phyloP scores from a whole-genome alignment of 1,140 invertebrate species.

The Musca domestica region DNA sequence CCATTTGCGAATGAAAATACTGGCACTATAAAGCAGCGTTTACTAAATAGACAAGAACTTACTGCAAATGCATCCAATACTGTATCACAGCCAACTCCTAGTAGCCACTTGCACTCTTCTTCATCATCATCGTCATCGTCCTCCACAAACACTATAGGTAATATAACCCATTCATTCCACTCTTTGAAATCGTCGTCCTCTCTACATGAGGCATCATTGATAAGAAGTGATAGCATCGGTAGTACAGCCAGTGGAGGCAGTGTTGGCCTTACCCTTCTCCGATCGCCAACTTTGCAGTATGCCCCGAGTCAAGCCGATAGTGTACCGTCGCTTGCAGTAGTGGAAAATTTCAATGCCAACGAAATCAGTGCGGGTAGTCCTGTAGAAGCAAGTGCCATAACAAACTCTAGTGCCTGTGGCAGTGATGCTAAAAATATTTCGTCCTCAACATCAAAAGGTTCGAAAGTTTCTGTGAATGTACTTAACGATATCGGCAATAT shows the following conservation, averaged over 20 bases:
- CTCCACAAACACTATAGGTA: conserved; percentile 52
- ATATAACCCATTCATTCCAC: conserved; percentile 52
- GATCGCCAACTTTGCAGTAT: conserved; percentile 46
- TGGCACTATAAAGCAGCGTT: conserved; percentile 84
- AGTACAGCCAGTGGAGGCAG: conserved; percentile 43
- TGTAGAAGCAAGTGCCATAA: conserved; percentile 12
- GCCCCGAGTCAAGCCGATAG: conserved; percentile 23
- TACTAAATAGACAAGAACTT: conserved; percentile 49
- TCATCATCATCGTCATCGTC: conserved; percentile 53
- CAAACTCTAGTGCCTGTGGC: conserved; percentile 17
- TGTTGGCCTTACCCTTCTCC: conserved; percentile 36
- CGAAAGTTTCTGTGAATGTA: conserved; percentile 77
- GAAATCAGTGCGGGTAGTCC: conserved; percentile 11
- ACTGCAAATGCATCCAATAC: conserved; percentile 20
- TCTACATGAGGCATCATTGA: conserved; percentile 47
- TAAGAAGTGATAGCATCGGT: conserved; percentile 44
- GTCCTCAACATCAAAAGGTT: neutral
- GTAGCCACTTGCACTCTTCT: conserved; percentile 44
- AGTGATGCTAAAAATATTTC: neutral
- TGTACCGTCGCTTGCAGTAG: conserved; percentile 33
- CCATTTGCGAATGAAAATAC: conserved; percentile 99
- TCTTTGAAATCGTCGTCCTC: conserved; percentile 52
- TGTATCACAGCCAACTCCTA: conserved; percentile 27
- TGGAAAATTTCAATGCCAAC: conserved; percentile 4
- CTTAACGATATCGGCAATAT: conserved; percentile 96